phyloP scores from a whole-genome alignment of 2,888 invertebrate genomes.

The Ctena decussata region DNA sequence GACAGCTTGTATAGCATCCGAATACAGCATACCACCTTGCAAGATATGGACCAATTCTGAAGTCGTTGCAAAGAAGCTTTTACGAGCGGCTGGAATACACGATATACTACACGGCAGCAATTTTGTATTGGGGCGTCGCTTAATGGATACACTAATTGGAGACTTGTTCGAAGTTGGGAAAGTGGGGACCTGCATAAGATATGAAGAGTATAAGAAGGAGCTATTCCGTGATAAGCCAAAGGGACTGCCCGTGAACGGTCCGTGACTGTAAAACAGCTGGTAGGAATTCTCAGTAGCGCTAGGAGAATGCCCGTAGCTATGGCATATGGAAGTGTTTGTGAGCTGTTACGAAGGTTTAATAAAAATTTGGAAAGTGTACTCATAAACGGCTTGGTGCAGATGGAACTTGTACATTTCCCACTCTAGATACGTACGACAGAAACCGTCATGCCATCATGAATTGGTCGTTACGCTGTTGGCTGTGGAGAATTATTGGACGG shows the following conservation, averaged over 20 bases:
- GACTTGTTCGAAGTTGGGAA: slow-evolving; percentile 26
- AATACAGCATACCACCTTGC: slow-evolving; percentile 36
- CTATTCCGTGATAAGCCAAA: slow-evolving; percentile 19
- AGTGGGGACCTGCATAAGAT: neutral
- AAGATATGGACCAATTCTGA: slow-evolving; percentile 30
- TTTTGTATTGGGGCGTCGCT: slow-evolving; percentile 29
- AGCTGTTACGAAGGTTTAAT: neutral
- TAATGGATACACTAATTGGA: slow-evolving; percentile 13
- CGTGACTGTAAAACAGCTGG: neutral
- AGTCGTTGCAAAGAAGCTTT: slow-evolving; percentile 13
- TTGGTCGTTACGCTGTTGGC: slow-evolving; percentile 17
- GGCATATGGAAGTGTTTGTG: slow-evolving; percentile 6
- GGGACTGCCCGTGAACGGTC: neutral
- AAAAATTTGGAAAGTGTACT: neutral
- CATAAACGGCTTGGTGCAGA: slow-evolving; percentile 13
- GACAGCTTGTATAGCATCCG: slow-evolving; percentile 31
- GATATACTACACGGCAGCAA: slow-evolving; percentile 24
- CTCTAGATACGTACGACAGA: slow-evolving; percentile 15
- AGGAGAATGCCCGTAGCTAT: neutral
- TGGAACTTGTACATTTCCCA: slow-evolving; percentile 20
- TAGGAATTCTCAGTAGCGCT: neutral
- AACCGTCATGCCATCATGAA: slow-evolving; percentile 11
- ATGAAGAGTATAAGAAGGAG: slow-evolving; percentile 29
- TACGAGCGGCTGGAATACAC: slow-evolving; percentile 30
- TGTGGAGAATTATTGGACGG: slow-evolving; percentile 26